Evolutionary conservation across 2,888 invertebrate genomes (phyloP).

Genomic region (Epistrophella euchroma): DNA sequence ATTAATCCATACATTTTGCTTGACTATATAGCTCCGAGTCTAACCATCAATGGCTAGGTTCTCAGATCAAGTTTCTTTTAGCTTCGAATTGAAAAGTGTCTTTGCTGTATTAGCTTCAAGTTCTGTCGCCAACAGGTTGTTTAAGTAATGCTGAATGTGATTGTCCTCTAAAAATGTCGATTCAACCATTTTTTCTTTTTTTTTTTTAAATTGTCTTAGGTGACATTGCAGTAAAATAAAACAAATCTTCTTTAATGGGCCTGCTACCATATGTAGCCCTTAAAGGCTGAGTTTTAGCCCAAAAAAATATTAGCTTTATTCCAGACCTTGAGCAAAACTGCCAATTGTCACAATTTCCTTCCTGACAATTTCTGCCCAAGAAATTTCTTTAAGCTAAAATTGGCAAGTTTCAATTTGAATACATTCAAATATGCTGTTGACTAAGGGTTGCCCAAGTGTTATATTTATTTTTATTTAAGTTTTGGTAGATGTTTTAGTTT

Average conservation of each 20-base stretch:
- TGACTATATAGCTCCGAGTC: slow-evolving; percentile 1
- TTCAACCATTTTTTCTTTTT: slow-evolving; percentile 22
- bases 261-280: background rate
- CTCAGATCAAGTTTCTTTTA: slow-evolving; percentile 53
- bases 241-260: slow-evolving; percentile 39
- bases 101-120: slow-evolving; percentile 13
- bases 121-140: slow-evolving; percentile 21
- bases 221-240: slow-evolving; percentile 36
- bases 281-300: background rate
- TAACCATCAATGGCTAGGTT: slow-evolving; percentile 35
- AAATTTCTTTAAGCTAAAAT: too few species aligned
- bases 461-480: too few species aligned
- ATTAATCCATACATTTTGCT: slow-evolving; percentile 45
- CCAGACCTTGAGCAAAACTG: too few species aligned
- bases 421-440: too few species aligned
- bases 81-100: slow-evolving; percentile 6
- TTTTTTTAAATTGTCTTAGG: background rate
- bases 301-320: too few species aligned
- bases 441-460: too few species aligned
- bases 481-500: too few species aligned
- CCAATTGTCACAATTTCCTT: too few species aligned
- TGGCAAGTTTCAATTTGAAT: too few species aligned
- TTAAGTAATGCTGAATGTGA: slow-evolving; percentile 6
- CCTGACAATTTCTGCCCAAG: too few species aligned
- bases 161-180: slow-evolving; percentile 62